Evolutionary conservation across 2,113 vertebrate species (phyloP).

Genomic region (Paratilapia polleni): DNA sequence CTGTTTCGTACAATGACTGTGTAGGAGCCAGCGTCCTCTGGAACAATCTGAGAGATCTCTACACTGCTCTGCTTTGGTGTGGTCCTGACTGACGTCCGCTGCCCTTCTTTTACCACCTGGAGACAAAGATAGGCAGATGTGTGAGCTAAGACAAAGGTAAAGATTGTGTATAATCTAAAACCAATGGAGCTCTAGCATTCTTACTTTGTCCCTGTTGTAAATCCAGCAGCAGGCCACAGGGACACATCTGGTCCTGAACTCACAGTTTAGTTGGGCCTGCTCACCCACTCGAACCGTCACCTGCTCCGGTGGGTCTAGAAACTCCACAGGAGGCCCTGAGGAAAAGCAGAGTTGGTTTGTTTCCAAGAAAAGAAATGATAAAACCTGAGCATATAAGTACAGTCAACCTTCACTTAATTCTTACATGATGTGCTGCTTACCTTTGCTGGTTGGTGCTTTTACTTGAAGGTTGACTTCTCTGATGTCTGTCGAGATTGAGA

Average conservation of each 20-base stretch:
- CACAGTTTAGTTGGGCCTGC: slow-evolving; percentile 68
- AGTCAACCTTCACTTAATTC: background rate
- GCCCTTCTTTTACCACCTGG: slow-evolving; percentile 62
- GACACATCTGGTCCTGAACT: slow-evolving; percentile 67
- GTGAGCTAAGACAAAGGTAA: background rate
- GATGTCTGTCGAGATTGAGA: slow-evolving; percentile 21
- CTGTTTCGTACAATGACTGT: slow-evolving; percentile 70
- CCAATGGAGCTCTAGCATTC: accelerated
- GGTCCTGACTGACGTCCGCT: slow-evolving; percentile 57
- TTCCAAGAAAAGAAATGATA: background rate
- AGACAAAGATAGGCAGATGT: background rate
- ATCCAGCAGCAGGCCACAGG: slow-evolving; percentile 85
- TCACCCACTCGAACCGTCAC: slow-evolving; percentile 75
- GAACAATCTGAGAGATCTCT: slow-evolving; percentile 62
- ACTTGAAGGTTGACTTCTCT: slow-evolving; percentile 25
- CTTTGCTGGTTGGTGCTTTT: slow-evolving; percentile 38
- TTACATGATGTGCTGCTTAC: slow-evolving; percentile 27
- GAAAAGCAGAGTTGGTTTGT: background rate
- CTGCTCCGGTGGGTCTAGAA: slow-evolving; percentile 72
- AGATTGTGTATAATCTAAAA: background rate
- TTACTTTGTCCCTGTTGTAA: slow-evolving; percentile 79
- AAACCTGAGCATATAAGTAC: background rate
- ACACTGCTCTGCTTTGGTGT: slow-evolving; percentile 57
- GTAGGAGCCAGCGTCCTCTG: slow-evolving; percentile 76
- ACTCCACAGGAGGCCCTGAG: slow-evolving; percentile 72